phyloP scores from a whole-genome alignment of 30 jellyfish, hydroid and myxozoan genomes.

The Cassiopea andromeda region DNA sequence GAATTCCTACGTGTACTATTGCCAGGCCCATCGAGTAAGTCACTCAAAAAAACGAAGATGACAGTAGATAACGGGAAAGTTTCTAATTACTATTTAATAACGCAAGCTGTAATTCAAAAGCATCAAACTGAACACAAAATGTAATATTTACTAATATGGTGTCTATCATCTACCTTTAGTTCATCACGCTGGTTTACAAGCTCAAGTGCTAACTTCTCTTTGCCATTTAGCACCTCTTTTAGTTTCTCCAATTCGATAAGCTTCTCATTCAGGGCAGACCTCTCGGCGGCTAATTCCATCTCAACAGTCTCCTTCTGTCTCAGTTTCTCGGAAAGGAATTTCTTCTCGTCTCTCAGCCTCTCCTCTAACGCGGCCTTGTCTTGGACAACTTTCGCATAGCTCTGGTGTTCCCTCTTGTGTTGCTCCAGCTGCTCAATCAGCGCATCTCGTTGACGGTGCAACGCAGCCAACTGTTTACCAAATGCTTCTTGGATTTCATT shows the following conservation, averaged over 20 bases:
- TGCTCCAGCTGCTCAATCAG: slow-evolving; percentile 73
- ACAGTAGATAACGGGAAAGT: no score
- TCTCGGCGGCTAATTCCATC: slow-evolving; percentile 69
- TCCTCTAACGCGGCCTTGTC: slow-evolving; percentile 80
- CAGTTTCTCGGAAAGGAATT: slow-evolving; percentile 63
- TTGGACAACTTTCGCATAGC: slow-evolving; percentile 69
- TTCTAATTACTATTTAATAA: no score
- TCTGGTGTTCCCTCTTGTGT: slow-evolving; percentile 70
- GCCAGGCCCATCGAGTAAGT: no score
- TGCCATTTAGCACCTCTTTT: slow-evolving; percentile 61
- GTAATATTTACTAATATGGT: neutral
- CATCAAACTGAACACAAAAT: no score
- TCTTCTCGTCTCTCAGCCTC: slow-evolving; percentile 69
- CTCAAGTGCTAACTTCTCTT: slow-evolving; percentile 66
- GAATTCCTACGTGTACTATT: no score
- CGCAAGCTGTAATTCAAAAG: no score
- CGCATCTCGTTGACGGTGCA: slow-evolving; percentile 80
- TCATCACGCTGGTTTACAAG: slow-evolving; percentile 73
- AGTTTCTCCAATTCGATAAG: slow-evolving; percentile 74
- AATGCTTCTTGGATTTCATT: slow-evolving; percentile 80
- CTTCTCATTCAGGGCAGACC: slow-evolving; percentile 72
- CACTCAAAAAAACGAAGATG: no score
- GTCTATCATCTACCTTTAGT: slow-evolving; percentile 29
- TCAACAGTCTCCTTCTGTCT: slow-evolving; percentile 77
- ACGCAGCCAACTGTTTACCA: slow-evolving; percentile 79